Evolutionary conservation across 2,888 invertebrate genomes (phyloP).

Genomic region (Protonemura montana): DNA sequence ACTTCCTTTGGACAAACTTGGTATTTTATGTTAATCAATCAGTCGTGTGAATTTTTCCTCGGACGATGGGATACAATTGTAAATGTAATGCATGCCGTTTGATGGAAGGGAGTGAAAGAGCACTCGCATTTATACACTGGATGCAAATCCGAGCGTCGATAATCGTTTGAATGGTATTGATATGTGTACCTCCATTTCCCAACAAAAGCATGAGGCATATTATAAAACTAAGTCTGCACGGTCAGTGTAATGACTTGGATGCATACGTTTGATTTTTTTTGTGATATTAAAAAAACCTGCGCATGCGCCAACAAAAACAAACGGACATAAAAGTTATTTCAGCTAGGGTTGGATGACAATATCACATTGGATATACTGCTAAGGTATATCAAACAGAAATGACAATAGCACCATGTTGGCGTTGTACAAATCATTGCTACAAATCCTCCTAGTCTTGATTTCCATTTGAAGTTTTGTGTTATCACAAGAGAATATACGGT

Average conservation of each 20-base stretch:
- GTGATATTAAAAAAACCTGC: neutral
- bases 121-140: neutral
- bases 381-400: constrained; percentile 1
- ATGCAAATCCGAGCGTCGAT: neutral
- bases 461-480: neutral
- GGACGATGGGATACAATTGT: neutral
- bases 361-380: neutral
- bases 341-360: neutral
- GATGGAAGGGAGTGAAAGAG: neutral
- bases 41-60: constrained; percentile 27
- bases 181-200: neutral
- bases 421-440: neutral
- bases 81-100: neutral
- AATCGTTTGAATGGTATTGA: neutral
- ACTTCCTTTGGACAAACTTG: constrained; percentile 14
- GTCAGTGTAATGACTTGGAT: neutral
- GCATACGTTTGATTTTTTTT: neutral
- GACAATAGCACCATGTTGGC: neutral
- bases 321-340: neutral
- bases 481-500: neutral
- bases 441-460: neutral
- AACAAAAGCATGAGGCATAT: neutral
- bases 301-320: neutral
- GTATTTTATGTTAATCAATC: constrained; percentile 20
- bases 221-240: neutral